Percentiles rank a stretch among this genome's conserved stretches.
Conservation (phyloP, 2,113 vertebrate genomes). For the Cardinalis cardinalis region DNA sequence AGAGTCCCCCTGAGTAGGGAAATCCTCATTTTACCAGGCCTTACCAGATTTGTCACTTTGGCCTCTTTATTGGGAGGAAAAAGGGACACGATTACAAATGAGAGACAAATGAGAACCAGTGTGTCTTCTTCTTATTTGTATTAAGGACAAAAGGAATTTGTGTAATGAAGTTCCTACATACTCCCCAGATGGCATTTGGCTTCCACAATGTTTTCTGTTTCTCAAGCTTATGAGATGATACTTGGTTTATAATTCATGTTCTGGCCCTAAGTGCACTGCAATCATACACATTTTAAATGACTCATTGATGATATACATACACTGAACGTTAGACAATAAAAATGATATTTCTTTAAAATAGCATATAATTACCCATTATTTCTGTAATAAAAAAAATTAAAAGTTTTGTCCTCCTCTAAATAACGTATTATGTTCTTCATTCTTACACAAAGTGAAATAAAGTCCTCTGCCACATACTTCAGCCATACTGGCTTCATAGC, state of each 20-base stretch:
- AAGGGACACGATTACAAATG: neutral
- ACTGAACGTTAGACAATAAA: neutral
- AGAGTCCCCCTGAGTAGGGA: neutral
- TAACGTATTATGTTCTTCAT: neutral
- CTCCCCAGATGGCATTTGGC: neutral
- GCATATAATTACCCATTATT: neutral
- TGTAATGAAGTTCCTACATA: neutral
- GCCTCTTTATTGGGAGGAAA: neutral
- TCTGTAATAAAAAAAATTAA: neutral
- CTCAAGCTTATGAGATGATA: slow-evolving; percentile 19
- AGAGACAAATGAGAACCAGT: neutral
- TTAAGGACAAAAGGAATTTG: neutral
- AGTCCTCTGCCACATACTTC: neutral
- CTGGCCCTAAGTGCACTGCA: neutral
- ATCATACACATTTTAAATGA: slow-evolving; percentile 17
- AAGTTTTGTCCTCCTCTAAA: neutral
- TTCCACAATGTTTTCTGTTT: neutral
- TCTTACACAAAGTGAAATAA: neutral
- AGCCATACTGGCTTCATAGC: neutral
- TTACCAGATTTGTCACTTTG: neutral
- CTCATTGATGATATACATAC: neutral
- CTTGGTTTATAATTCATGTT: slow-evolving; percentile 32
- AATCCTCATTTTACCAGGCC: neutral
- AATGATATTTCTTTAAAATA: neutral
- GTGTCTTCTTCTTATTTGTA: neutral